Evolutionary conservation across 2,113 vertebrate genomes (phyloP).

Genomic region (Cricetomys ansorgei): DNA sequence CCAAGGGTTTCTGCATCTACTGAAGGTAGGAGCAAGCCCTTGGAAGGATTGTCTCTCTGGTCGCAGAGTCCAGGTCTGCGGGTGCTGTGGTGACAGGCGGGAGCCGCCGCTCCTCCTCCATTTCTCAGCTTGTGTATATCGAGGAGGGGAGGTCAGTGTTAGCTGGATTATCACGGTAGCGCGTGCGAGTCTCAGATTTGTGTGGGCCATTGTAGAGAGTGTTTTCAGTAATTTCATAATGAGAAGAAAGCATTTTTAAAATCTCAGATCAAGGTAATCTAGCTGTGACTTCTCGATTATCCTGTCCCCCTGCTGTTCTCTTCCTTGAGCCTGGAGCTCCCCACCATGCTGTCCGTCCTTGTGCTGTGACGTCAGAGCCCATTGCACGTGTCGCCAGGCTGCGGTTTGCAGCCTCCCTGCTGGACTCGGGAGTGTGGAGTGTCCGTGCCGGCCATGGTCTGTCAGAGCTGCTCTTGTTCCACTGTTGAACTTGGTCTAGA

Average conservation of each 20-base stretch:
- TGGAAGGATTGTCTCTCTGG: not conserved
- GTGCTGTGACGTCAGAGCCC: not conserved
- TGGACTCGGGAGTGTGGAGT: not conserved
- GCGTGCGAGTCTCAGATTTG: not conserved
- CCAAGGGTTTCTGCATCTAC: not conserved
- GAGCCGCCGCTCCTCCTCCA: fast-evolving
- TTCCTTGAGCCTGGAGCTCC: not conserved
- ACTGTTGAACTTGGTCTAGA: not conserved
- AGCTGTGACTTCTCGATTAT: not conserved
- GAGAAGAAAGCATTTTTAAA: not conserved
- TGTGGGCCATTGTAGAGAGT: not conserved
- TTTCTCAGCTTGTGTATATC: not conserved
- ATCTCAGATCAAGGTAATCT: not conserved
- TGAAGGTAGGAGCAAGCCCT: not conserved
- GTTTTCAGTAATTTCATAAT: conserved; percentile 9
- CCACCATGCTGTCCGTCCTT: not conserved
- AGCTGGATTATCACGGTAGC: not conserved
- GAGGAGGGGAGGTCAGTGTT: not conserved
- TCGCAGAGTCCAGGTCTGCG: fast-evolving
- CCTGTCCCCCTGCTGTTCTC: too few relatives aligned
- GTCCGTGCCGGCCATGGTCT: not conserved
- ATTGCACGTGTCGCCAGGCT: not conserved
- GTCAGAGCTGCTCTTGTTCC: not conserved
- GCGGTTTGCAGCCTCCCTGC: not conserved
- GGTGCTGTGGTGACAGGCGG: fast-evolving